Evolutionary conservation across 2,113 vertebrate genomes (phyloP).

Genomic region (Dolichotis patagonum): DNA sequence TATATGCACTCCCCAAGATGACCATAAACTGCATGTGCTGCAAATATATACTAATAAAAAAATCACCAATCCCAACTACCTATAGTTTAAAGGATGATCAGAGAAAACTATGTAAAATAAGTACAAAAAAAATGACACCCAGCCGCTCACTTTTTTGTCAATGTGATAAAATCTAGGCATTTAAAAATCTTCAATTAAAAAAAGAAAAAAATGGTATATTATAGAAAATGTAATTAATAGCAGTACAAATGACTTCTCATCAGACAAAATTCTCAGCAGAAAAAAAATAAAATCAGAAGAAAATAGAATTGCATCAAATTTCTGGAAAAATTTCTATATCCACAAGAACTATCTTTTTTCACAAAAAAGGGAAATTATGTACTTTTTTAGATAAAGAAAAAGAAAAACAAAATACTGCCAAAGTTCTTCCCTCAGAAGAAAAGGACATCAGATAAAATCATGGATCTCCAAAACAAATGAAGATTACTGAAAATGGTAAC

Average conservation of each 20-base stretch:
- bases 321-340: neutral
- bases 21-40: neutral
- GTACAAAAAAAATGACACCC: neutral
- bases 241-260: neutral
- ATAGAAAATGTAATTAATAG: neutral
- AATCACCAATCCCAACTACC: neutral
- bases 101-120: neutral
- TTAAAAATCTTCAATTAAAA: neutral
- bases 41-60: neutral
- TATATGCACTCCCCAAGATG: neutral
- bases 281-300: neutral
- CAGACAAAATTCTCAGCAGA: neutral
- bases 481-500: neutral
- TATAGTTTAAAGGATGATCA: neutral
- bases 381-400: neutral
- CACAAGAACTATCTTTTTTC: neutral
- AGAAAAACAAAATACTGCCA: neutral
- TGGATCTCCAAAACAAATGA: neutral
- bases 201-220: neutral
- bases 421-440: neutral
- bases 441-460: neutral
- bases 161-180: neutral
- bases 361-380: neutral
- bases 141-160: neutral
- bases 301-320: neutral